Percentiles rank a stretch among this genome's conserved stretches.
Evolutionary conservation across 1,140 invertebrate species (phyloP).

Genomic region (Rhagoletis pomonella): DNA sequence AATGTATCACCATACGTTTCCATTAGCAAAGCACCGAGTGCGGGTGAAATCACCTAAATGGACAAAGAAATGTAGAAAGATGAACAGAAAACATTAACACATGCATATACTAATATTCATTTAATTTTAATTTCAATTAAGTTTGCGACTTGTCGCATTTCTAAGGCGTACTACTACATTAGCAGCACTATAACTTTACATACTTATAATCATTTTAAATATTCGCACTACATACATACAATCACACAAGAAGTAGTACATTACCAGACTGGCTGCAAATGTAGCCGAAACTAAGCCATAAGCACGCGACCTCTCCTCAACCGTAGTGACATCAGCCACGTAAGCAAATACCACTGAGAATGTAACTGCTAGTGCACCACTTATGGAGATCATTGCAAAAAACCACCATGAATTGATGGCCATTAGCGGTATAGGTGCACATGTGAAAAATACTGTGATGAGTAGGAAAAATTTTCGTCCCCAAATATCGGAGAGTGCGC

Average conservation of each 20-base stretch:
- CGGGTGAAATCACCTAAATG: conserved; percentile 87
- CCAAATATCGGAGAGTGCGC: conserved; percentile 98
- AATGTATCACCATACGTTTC: conserved; percentile 92
- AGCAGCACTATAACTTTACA: conserved; percentile 4
- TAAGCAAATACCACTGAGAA: conserved; percentile 99
- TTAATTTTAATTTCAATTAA: conserved; percentile 17
- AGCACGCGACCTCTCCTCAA: conserved; percentile 94
- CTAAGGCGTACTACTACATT: conserved; percentile 18
- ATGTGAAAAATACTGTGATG: conserved; percentile 99
- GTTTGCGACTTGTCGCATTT: conserved; percentile 23
- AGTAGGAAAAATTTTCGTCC: conserved; percentile 98
- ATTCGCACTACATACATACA: neutral
- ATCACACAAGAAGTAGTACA: conserved; percentile 17
- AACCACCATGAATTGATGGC: conserved; percentile 99
- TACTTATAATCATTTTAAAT: neutral
- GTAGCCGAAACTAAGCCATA: conserved; percentile 99
- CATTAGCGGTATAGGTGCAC: conserved; percentile 98
- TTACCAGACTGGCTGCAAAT: conserved; percentile 97
- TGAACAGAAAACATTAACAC: neutral
- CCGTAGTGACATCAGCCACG: conserved; percentile 99
- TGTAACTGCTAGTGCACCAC: conserved; percentile 98
- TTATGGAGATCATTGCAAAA: conserved; percentile 99
- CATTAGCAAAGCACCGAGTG: conserved; percentile 95
- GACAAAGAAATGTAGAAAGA: neutral
- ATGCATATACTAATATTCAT: neutral